These are phyloP conservation scores for Neodiprion lecontei DNA, from an alignment of 1,140 invertebrate genomes.

Conservation along the genomic window DNA sequence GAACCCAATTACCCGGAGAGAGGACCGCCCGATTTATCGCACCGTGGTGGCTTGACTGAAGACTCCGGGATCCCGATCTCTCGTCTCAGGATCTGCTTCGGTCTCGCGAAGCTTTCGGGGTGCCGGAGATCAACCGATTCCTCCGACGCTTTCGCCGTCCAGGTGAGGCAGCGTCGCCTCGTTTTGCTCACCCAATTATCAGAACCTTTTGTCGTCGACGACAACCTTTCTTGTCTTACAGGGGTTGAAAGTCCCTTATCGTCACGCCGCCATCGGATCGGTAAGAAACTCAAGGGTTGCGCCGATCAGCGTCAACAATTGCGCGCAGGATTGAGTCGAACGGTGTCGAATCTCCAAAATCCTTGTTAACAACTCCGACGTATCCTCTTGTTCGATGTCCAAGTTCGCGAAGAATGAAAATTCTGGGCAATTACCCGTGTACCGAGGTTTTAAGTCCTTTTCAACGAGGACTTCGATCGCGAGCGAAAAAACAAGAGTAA, in stretches of 20 bases:
- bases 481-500: no score
- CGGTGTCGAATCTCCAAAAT: no score
- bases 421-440: no score
- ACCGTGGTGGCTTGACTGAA: conserved; percentile 46
- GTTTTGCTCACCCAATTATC: conserved; percentile 59
- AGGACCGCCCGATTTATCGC: conserved; percentile 59
- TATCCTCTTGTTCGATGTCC: no score
- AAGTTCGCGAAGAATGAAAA: no score
- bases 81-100: neutral
- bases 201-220: conserved; percentile 31
- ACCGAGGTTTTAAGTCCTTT: no score
- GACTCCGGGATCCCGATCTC: conserved; percentile 11
- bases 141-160: neutral
- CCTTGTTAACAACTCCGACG: no score
- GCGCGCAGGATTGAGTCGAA: no score
- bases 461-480: no score
- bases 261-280: neutral
- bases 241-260: neutral
- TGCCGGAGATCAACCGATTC: neutral
- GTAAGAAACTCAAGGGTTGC: no score
- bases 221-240: conserved; percentile 33
- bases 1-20: conserved; percentile 61
- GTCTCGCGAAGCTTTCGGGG: neutral
- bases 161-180: conserved; percentile 36
- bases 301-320: no score